Conservation (phyloP, 2,888 invertebrate genomes). For the Monochamus alternatus region DNA sequence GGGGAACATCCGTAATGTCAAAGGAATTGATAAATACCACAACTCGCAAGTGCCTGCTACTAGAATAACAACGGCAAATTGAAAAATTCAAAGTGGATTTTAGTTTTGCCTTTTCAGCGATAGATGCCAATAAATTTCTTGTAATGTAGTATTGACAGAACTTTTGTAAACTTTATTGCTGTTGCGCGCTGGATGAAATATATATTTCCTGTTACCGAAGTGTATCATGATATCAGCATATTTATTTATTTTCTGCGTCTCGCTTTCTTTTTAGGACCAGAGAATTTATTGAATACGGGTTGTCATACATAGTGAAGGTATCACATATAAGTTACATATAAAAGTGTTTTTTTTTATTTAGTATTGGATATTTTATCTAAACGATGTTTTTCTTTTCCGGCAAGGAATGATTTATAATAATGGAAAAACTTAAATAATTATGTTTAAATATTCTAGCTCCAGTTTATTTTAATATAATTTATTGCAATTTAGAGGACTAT, state of each 20-base stretch:
- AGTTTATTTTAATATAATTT: too few species aligned
- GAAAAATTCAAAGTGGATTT: constrained; percentile 2
- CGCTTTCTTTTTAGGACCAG: constrained; percentile 32
- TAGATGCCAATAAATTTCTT: constrained; percentile 40
- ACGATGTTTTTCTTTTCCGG: too few species aligned
- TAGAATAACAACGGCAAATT: constrained; percentile 12
- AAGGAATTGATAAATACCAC: constrained; percentile 6
- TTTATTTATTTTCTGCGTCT: constrained; percentile 41
- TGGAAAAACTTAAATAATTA: too few species aligned
- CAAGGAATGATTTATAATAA: too few species aligned
- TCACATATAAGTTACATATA: background rate
- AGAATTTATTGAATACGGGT: background rate
- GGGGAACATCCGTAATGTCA: background rate
- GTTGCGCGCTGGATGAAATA: constrained; percentile 40
- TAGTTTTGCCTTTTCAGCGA: constrained; percentile 19
- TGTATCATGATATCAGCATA: constrained; percentile 42
- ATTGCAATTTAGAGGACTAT: too few species aligned
- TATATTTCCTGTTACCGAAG: constrained; percentile 36
- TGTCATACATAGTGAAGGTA: background rate
- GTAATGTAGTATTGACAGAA: constrained; percentile 45
- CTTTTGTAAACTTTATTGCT: constrained; percentile 43
- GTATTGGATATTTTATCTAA: too few species aligned
- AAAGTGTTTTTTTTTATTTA: too few species aligned
- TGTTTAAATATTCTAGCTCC: too few species aligned
- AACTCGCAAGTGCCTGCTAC: constrained; percentile 6